Evolutionary conservation across 2,113 vertebrate species (phyloP), one percentile per base, ranked within the genome.

Genomic region (Tursiops truncatus): DNA sequence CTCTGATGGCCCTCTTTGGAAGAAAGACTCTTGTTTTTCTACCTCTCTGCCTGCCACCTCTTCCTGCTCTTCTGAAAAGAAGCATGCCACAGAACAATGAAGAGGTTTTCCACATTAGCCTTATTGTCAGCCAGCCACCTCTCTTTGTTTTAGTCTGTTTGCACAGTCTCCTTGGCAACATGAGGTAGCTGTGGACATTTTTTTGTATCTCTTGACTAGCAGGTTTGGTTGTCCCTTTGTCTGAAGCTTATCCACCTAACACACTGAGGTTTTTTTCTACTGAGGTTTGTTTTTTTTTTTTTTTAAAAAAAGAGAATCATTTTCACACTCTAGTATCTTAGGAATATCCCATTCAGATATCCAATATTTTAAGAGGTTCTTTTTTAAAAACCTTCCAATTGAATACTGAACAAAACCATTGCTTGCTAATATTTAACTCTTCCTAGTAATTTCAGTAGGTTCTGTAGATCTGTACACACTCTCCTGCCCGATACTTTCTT

Each of bases 131-230:
- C 97, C 97, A 95, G 91, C 97, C 50, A 65, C 97, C 98, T 98
- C 97, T 98, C 98, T 98, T 98, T 98, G 98, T 99, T 98, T 98
- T 98, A 97, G 94, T 98, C 98, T 98, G 97, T 98, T 98, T 98
- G 98, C 98, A 97, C 92, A 95, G 97, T 99, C 98, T 98, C 98
- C 98, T 98, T 98, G 98, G 98, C 98, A 99, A 99, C 98, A 26
- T 74, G 89, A 98, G 96, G 91, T 98, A 98, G 97, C 97, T 97
- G 97, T 76, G 97, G 97, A 77, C 67, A 89, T 97, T 98, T 98
- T 98, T 98, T 97, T 96, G n/a, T 97, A 96, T 95, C 95, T 95
- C 91, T 94, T 94, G 96, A 97, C 93, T 92, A 47, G 0, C 93
- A 68, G 56, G 87, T 97, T 98, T 98, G 96, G 58, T 98, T 98